Percentiles rank a stretch among this genome's conserved stretches.
These are phyloP conservation scores for Colius striatus DNA, from an alignment of 2,113 vertebrate species.

Conservation along the genomic window DNA sequence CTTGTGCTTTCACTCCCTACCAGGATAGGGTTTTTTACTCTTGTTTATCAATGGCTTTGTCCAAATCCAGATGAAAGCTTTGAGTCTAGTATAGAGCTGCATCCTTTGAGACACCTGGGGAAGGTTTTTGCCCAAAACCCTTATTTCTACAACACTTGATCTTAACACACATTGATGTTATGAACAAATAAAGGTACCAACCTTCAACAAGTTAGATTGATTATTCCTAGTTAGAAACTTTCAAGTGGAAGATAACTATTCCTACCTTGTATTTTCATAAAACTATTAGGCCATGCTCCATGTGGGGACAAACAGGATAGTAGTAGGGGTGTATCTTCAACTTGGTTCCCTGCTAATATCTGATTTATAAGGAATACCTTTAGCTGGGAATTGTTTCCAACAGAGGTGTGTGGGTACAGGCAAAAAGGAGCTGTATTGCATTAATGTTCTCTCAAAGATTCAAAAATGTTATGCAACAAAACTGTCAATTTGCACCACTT, in stretches of 20 bases:
- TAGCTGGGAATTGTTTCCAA: neutral
- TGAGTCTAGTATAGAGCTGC: neutral
- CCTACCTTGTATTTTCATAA: neutral
- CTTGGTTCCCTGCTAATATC: neutral
- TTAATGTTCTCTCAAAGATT: constrained; percentile 26
- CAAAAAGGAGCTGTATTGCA: constrained; percentile 12
- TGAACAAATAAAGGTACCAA: neutral
- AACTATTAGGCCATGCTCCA: neutral
- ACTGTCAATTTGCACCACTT: constrained; percentile 8
- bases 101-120: neutral
- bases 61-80: neutral
- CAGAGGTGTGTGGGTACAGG: neutral
- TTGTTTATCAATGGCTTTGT: neutral
- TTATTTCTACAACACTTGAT: neutral
- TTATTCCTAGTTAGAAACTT: neutral
- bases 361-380: neutral
- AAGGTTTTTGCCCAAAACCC: neutral
- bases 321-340: neutral
- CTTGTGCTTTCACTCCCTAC: neutral
- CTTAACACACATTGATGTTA: fast-evolving
- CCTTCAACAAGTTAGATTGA: neutral
- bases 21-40: too few species aligned
- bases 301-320: neutral
- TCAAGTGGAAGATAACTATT: neutral
- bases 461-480: constrained; percentile 52